Conservation (phyloP, 2,888 invertebrate species). For the Amiota minor region DNA sequence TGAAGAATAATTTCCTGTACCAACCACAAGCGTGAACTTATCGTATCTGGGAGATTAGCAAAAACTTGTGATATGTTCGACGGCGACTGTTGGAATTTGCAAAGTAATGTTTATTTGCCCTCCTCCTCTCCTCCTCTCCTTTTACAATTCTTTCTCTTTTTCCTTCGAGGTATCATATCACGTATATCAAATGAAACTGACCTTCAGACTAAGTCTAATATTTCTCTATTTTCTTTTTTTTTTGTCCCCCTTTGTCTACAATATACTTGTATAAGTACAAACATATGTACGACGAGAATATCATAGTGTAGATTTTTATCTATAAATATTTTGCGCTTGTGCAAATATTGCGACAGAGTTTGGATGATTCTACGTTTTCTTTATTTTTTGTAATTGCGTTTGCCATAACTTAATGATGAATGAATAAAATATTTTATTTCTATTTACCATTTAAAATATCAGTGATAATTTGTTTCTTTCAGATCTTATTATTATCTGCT, state of each 20-base stretch:
- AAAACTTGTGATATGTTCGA: neutral
- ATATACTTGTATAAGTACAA: no score
- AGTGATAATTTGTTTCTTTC: no score
- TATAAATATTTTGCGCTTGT: neutral
- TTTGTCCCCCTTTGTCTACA: no score
- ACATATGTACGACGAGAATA: no score
- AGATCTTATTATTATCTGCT: no score
- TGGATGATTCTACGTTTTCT: no score
- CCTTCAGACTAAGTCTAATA: neutral
- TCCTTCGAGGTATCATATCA: neutral
- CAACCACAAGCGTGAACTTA: neutral
- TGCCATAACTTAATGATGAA: no score
- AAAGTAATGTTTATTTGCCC: neutral
- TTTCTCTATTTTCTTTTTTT: neutral
- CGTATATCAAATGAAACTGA: neutral
- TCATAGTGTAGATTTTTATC: no score
- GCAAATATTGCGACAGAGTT: neutral
- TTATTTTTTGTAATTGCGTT: no score
- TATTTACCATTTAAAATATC: no score
- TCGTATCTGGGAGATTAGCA: constrained; percentile 11
- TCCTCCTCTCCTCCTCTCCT: no score
- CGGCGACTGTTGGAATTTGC: neutral
- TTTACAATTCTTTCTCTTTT: neutral
- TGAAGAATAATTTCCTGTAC: neutral
- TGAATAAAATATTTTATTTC: no score